Evolutionary conservation across 2,888 invertebrate species (phyloP).

Genomic region (Petrolisthes cinctipes): DNA sequence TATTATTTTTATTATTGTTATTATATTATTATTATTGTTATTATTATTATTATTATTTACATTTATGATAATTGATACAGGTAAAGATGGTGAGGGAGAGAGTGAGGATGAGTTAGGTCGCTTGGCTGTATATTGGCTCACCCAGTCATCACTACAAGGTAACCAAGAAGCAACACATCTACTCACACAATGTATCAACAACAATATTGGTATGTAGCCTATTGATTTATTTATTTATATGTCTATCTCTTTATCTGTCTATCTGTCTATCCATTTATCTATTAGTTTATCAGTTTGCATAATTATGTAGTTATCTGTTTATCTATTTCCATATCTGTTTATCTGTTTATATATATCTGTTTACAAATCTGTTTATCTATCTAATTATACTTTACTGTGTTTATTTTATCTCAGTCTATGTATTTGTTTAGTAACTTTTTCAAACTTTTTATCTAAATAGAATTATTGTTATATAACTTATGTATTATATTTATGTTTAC

Average conservation of each 20-base stretch:
- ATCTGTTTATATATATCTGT: not conserved
- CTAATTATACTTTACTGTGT: not conserved
- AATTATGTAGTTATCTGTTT: not conserved
- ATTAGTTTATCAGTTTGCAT: not conserved
- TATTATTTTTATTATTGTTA: not conserved
- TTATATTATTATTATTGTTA: no score
- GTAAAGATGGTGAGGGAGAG: constrained; percentile 70
- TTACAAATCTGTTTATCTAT: not conserved
- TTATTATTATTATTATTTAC: not conserved
- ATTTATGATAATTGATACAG: not conserved
- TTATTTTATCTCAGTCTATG: no score
- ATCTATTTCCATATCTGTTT: not conserved
- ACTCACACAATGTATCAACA: constrained; percentile 71
- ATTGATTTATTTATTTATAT: not conserved
- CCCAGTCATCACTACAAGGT: constrained; percentile 93
- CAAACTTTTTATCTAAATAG: no score
- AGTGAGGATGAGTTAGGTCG: constrained; percentile 80
- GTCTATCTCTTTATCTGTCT: not conserved
- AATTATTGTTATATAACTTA: no score
- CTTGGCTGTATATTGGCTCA: constrained; percentile 89
- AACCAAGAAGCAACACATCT: constrained; percentile 87
- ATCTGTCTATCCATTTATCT: not conserved
- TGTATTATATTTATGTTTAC: no score
- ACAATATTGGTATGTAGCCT: constrained; percentile 43
- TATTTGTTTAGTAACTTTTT: no score